Conservation (phyloP, 2,888 invertebrate species). For the Archips crataeganus region DNA sequence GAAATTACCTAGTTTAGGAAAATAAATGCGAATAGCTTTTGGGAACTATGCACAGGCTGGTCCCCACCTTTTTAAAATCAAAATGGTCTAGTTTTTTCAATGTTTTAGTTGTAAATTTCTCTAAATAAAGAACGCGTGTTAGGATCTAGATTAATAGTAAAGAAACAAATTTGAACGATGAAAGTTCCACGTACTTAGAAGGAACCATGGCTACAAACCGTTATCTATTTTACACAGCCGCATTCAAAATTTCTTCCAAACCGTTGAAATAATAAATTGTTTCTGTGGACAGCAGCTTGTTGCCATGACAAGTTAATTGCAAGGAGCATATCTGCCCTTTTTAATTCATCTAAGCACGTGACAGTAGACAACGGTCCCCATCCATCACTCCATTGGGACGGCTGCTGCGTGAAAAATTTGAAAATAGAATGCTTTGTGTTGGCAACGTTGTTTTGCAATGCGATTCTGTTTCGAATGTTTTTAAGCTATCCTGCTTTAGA, state of each 20-base stretch:
- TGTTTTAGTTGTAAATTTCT: too few species aligned
- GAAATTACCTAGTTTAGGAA: too few species aligned
- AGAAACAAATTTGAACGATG: too few species aligned
- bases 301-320: constrained; percentile 40
- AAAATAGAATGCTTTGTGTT: constrained; percentile 34
- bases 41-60: too few species aligned
- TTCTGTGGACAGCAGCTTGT: constrained; percentile 8
- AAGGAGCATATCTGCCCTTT: constrained; percentile 40
- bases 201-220: neutral
- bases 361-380: constrained; percentile 33
- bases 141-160: too few species aligned
- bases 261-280: constrained; percentile 26
- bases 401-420: constrained; percentile 29
- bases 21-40: too few species aligned
- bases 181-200: neutral
- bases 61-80: too few species aligned
- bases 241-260: constrained; percentile 2
- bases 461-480: constrained; percentile 21
- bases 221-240: neutral
- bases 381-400: constrained; percentile 37
- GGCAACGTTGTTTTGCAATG: neutral
- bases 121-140: too few species aligned
- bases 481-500: neutral
- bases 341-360: constrained; percentile 36
- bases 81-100: too few species aligned